Base-by-base conservation (phyloP, 2,113 vertebrate genomes). In the Pseudorasbora parva region DNA sequence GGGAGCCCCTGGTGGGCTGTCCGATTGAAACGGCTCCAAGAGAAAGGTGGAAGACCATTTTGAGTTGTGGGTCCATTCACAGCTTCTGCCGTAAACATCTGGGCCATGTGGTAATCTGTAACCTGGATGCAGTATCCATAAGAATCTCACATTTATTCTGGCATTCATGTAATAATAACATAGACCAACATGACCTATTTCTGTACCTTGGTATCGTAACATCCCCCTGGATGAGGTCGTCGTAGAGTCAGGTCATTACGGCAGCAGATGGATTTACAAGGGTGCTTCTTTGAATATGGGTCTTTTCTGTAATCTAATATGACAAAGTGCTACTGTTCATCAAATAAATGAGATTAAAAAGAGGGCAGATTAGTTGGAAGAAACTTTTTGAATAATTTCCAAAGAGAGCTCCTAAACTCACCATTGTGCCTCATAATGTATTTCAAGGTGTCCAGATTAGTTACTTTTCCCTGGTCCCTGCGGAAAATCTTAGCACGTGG, bases 391-490 rank as follows among this genome's bases (percentile, higher is more conserved):
- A 51, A 17, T 3, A 3, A 64, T 45, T 25, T 62, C 76, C 30
- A 19, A 57, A 17, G 37, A 59, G 21, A 25, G 14, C n/a, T 49
- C 7, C 33, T 51, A 59, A 54, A 93, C 95, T 68, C 94, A 97
- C 96, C 96, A 92, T 97, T 98, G 92, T 96, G 96, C 94, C 97
- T 95, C 96, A 97, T 96, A 87, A 97, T 94, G 82, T 94, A 89
- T 89, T 97, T 97, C 93, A 98, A 94, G 87, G 94, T 94, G 77
- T 81, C 90, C 85, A 96, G 86, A 89, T 92, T 90, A 0, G 71
- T 94, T 88, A 98, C 95, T 56, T 87, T 94, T 72, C 93, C 95
- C 86, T 97, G 96, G 89, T 97, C 96, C 68, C 96, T 94, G 80
- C 95, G 95, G 84, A 98, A 96, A 92, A 97, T 97, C 93, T 97